Base-by-base conservation (phyloP, 2,888 invertebrate genomes). In the Calephelis perditalis region DNA sequence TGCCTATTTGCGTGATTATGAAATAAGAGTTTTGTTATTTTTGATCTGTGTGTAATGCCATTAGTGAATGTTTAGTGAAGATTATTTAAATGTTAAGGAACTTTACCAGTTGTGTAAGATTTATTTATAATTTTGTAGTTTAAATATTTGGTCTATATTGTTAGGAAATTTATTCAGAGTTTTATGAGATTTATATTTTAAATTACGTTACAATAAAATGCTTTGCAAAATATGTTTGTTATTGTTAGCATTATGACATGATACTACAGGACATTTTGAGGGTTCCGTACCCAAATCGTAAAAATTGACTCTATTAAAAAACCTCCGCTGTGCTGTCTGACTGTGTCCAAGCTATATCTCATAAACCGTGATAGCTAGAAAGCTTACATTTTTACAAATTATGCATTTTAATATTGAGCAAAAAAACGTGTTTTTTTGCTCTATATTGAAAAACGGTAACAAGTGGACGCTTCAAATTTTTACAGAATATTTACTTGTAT, bases 131-230 rank as follows among this genome's bases (percentile, higher is more conserved):
- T 63, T 57, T 60, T 62, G 57, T 55, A 60, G 58, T 64, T 69
- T 65, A 66, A 62, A 67, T 60, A 61, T 65, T 61, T 62, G 62
- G 65, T 67, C 63, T 62, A 66, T 76, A 78, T 79, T 86, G 86
- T 87, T 87, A 76, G 77, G 82, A 80, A 82, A 82, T 85, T 86
- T 85, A 84, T 85, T 85, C 81, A 82, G 82, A 85, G 82, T 81
- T 88, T 87, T 88, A 86, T 84, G 88, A 84, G 78, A 84, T 86
- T 85, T 89, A 87, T 84, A 85, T 81, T 83, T 83, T 84, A 79
- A 83, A 78, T 79, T 83, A 87, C 81, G 87, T 88, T 88, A 85
- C 74, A 86, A 86, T 83, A 84, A 87, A 88, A 81, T 81, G 85
- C 87, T 87, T 87, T 74, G 66, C 72, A 75, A 61, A 65, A 62